Evolutionary conservation across 2,888 invertebrate genomes (phyloP).

Genomic region (Pomacea canaliculata): DNA sequence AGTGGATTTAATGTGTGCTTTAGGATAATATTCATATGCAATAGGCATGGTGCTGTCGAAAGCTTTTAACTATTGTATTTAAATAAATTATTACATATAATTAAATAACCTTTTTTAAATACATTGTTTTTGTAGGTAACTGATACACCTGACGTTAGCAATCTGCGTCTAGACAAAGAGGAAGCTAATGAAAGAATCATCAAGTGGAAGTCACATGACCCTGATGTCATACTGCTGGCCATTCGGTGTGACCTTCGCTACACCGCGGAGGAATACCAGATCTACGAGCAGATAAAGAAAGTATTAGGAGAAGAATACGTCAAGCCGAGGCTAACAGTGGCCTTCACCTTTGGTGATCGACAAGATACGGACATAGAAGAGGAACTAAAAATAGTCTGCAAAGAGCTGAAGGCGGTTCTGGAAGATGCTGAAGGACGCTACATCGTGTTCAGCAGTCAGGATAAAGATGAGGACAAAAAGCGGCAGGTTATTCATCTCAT

Average conservation of each 20-base stretch:
- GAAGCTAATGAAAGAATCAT: not conserved
- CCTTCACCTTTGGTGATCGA: constrained; percentile 3
- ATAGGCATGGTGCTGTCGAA: no score
- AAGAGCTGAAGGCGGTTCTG: not conserved
- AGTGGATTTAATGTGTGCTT: no score
- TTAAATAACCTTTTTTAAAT: no score
- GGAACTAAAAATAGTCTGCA: not conserved
- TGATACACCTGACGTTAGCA: not conserved
- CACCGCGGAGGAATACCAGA: not conserved
- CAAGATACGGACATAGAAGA: not conserved
- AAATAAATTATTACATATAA: no score
- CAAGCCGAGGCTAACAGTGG: not conserved
- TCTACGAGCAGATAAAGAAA: not conserved
- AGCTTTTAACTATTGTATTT: no score
- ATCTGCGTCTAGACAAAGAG: not conserved
- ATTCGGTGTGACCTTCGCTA: not conserved
- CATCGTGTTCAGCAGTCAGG: not conserved
- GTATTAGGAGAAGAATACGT: not conserved
- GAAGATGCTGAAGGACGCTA: not conserved
- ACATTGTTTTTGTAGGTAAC: not conserved
- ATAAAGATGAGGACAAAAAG: no score
- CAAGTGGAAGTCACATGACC: not conserved
- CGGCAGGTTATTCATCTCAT: no score
- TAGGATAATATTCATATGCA: no score
- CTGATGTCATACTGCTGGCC: not conserved